Evolutionary conservation across 1,140 invertebrate genomes (phyloP).

Genomic region (Harpegnathos saltator): DNA sequence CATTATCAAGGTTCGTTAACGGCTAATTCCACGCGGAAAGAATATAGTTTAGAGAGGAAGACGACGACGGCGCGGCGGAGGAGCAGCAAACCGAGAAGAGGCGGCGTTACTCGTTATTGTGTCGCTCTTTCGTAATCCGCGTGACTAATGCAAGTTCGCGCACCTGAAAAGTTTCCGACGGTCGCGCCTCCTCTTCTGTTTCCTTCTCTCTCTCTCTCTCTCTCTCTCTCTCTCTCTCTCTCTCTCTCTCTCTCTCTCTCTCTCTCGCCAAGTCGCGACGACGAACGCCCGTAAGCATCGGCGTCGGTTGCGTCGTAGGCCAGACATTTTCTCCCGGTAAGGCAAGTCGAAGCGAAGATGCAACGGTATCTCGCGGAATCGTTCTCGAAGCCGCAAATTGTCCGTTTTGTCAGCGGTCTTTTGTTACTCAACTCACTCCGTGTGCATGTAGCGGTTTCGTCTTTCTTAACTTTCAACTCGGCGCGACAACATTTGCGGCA

Average conservation of each 20-base stretch:
- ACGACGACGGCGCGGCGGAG: slow-evolving; percentile 4
- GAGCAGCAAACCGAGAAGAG: slow-evolving; percentile 33
- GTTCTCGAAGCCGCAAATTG: slow-evolving; percentile 28
- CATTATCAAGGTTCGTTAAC: slow-evolving; percentile 18
- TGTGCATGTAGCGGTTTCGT: neutral
- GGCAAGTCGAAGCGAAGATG: slow-evolving; percentile 16
- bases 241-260: no score
- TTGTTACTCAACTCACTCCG: slow-evolving; percentile 5
- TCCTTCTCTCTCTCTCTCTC: neutral
- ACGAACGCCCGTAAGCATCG: no score
- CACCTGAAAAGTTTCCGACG: neutral
- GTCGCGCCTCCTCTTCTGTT: no score
- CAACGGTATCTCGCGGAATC: neutral
- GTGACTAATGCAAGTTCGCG: neutral
- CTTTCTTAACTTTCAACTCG: slow-evolving; percentile 21
- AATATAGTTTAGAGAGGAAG: slow-evolving; percentile 38
- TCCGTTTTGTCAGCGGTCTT: neutral
- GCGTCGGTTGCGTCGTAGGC: neutral
- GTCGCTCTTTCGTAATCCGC: slow-evolving; percentile 46
- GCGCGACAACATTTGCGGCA: neutral
- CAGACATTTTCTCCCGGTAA: slow-evolving; percentile 18
- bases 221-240: no score
- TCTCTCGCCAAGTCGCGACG: no score
- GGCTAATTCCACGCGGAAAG: slow-evolving; percentile 62
- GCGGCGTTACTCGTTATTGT: neutral